Conservation (phyloP, 2,113 vertebrate genomes). For the Melanotaenia duboulayi region DNA sequence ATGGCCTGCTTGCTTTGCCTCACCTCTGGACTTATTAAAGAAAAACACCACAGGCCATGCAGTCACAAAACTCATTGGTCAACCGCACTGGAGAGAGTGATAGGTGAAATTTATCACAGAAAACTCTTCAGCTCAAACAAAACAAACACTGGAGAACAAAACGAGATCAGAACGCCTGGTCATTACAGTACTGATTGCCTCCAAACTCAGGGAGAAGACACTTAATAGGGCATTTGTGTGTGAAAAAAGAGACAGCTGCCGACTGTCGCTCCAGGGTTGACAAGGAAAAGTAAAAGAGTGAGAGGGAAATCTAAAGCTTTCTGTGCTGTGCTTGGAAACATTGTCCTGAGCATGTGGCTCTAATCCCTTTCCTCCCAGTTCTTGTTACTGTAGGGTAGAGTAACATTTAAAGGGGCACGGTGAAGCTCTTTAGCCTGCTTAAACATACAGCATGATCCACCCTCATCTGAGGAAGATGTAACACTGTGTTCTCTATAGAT, state of each 20-base stretch:
- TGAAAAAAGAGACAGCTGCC: slow-evolving; percentile 53
- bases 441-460: slow-evolving; percentile 10
- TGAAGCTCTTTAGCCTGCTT: neutral
- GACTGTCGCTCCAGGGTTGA: slow-evolving; percentile 59
- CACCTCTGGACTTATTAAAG: slow-evolving; percentile 82
- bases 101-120: slow-evolving; percentile 75
- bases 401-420: slow-evolving; percentile 10
- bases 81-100: slow-evolving; percentile 61
- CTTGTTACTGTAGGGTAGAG: slow-evolving; percentile 15
- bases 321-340: slow-evolving; percentile 20
- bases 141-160: slow-evolving; percentile 57
- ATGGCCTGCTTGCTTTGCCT: slow-evolving; percentile 71
- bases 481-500: slow-evolving; percentile 44
- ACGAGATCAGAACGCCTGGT: slow-evolving; percentile 53
- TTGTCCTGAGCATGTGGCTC: slow-evolving; percentile 7
- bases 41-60: slow-evolving; percentile 73
- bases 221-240: slow-evolving; percentile 45
- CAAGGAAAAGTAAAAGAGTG: slow-evolving; percentile 14
- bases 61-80: slow-evolving; percentile 69
- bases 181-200: slow-evolving; percentile 53
- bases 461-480: slow-evolving; percentile 36
- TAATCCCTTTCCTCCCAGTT: slow-evolving; percentile 15
- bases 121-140: slow-evolving; percentile 61
- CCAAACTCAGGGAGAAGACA: slow-evolving; percentile 44
- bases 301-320: slow-evolving; percentile 41